Conservation (phyloP, 2,113 vertebrate genomes). For the Capreolus pygargus region DNA sequence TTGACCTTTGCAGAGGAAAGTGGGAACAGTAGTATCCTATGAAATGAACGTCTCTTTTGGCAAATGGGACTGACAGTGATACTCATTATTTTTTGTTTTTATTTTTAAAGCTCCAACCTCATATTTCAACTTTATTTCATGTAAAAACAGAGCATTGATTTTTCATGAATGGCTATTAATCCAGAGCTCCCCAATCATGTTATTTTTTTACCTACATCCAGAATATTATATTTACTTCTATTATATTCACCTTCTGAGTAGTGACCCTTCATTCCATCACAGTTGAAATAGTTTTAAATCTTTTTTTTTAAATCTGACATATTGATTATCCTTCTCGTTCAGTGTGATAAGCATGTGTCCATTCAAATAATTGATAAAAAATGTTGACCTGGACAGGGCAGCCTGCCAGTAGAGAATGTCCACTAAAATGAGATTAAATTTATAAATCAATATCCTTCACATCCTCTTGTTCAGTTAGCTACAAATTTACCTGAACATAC, state of each 20-base stretch:
- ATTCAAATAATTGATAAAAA: neutral
- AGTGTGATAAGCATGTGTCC: neutral
- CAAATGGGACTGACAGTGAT: neutral
- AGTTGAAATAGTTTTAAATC: neutral
- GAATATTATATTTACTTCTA: neutral
- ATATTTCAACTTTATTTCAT: neutral
- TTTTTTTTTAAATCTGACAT: neutral
- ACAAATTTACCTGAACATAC: neutral
- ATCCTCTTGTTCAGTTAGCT: neutral
- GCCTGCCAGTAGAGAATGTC: neutral
- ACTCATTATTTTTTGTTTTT: neutral
- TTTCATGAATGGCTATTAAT: neutral
- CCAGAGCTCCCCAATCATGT: neutral
- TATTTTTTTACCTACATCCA: conserved; percentile 1
- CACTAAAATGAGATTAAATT: neutral
- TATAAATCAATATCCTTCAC: neutral
- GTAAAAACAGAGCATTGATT: neutral
- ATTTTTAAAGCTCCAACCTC: neutral
- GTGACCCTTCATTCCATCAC: neutral
- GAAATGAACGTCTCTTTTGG: neutral
- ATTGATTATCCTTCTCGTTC: neutral
- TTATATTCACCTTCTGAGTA: neutral
- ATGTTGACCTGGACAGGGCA: neutral
- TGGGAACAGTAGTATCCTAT: neutral
- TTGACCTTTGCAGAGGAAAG: neutral